Evolutionary conservation across 2,113 vertebrate species (phyloP), one percentile per base, ranked within the genome.

Genomic region (Heterotilapia buettikoferi): DNA sequence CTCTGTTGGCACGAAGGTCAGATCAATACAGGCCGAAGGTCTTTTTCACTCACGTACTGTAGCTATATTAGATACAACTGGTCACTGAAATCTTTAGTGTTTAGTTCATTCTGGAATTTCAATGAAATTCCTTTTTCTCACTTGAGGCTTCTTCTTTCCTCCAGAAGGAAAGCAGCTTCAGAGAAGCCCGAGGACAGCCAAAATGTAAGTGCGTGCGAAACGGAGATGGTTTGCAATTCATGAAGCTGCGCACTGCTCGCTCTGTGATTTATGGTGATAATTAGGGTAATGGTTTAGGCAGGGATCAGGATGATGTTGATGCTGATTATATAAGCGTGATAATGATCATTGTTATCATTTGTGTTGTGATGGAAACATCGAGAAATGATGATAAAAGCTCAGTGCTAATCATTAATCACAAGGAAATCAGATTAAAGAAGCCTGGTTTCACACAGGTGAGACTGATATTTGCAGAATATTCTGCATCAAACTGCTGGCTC

Each of bases 1-100:
- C 98, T 82, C 97, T 99, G 84, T 95, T 99, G 94, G 98, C 98
- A 21, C 97, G 98, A 97, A 98, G 98, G 98, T 99, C 93, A 85
- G 94, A 68, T 85, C 86, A 29, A 33, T 31, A 9, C 71, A 53
- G 24, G 45, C 26, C 6, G 0, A 78, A n/a, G 47, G 73, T 14
- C 36, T 47, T 59, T 68, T 80, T 24, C 38, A 9, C 63, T 3
- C 2, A 71, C 1, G 57, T 66, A 29, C 50, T 33, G 59, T 40
- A 6, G 21, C 66, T 59, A 56, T 18, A 82, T 63, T 61, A 29
- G 0, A 57, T 19, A 31, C 0, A 45, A 71, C 2, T 68, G 13
- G 6, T n/a, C 78, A 21, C 24, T 0, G 8, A 56, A 86, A 76
- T 11, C 29, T 86, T 88, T 26, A 56, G 43, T 43, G 54, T 40